phyloP scores from a whole-genome alignment of 2,888 invertebrate species.

The Eulithis prunata region DNA sequence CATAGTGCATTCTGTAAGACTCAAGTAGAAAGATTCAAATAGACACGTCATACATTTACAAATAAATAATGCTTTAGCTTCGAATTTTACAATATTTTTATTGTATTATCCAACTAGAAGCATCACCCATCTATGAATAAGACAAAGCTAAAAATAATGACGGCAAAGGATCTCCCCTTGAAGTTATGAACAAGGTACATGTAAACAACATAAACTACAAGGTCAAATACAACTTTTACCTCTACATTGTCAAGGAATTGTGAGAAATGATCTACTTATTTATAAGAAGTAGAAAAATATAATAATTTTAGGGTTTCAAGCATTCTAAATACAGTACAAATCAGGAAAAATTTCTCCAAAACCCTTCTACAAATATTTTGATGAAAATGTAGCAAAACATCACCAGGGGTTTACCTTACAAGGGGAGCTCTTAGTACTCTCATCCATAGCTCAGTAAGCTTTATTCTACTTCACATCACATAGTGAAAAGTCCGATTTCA shows the following conservation, averaged over 20 bases:
- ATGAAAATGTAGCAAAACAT: conserved; percentile 57
- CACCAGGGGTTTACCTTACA: conserved; percentile 79
- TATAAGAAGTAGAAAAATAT: conserved; percentile 17
- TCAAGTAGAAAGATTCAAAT: conserved; percentile 22
- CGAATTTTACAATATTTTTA: not conserved
- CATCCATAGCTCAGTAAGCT: conserved; percentile 77
- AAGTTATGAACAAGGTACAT: conserved; percentile 27
- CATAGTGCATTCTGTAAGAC: conserved; percentile 55
- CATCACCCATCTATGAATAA: conserved; percentile 18
- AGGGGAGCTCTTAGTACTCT: conserved; percentile 77
- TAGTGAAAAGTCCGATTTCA: conserved; percentile 67
- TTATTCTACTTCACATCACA: conserved; percentile 75
- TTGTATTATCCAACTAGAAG: conserved; percentile 16
- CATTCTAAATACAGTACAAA: conserved; percentile 23
- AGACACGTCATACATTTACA: conserved; percentile 14
- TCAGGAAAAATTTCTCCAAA: conserved; percentile 43
- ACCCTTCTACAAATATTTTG: conserved; percentile 48
- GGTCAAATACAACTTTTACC: conserved; percentile 30
- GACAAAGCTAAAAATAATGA: conserved; percentile 20
- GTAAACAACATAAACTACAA: conserved; percentile 29
- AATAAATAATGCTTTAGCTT: conserved; percentile 4
- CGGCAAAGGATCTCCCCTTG: conserved; percentile 47
- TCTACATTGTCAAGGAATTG: conserved; percentile 21
- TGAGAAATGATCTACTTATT: conserved; percentile 10
- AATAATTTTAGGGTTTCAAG: conserved; percentile 25